Evolutionary conservation across 2,888 invertebrate genomes (phyloP).

Genomic region (Lasioglossum pauxillum): DNA sequence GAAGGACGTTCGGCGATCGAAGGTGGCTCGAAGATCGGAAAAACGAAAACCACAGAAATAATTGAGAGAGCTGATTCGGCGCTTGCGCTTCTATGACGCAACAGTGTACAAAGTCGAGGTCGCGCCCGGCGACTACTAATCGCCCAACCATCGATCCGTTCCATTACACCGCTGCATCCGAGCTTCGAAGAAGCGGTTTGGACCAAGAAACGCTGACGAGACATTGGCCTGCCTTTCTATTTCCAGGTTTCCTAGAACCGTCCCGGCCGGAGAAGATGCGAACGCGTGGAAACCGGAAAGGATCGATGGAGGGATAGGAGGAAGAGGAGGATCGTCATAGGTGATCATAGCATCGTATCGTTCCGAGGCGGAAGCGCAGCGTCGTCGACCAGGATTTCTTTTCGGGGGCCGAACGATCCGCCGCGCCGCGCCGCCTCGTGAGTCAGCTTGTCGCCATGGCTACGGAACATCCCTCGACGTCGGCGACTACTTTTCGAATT

Average conservation of each 20-base stretch:
- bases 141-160: conserved; percentile 31
- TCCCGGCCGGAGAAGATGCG: neutral
- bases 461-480: conserved; percentile 63
- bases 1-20: neutral
- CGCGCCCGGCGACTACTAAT: conserved; percentile 12
- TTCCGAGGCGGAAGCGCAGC: neutral
- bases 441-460: conserved; percentile 70
- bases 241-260: neutral
- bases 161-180: conserved; percentile 33
- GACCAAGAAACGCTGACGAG: neutral
- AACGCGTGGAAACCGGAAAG: neutral
- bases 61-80: neutral
- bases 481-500: neutral
- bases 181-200: conserved; percentile 35
- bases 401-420: neutral
- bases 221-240: neutral
- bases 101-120: conserved; percentile 12
- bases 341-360: neutral
- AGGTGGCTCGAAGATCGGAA: neutral
- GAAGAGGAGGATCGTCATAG: neutral
- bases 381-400: neutral
- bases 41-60: neutral
- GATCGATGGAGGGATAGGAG: neutral
- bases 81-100: neutral
- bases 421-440: neutral